These are phyloP conservation scores for Rotaria macrura DNA, from an alignment of 2,888 invertebrate species.

Conservation along the genomic window DNA sequence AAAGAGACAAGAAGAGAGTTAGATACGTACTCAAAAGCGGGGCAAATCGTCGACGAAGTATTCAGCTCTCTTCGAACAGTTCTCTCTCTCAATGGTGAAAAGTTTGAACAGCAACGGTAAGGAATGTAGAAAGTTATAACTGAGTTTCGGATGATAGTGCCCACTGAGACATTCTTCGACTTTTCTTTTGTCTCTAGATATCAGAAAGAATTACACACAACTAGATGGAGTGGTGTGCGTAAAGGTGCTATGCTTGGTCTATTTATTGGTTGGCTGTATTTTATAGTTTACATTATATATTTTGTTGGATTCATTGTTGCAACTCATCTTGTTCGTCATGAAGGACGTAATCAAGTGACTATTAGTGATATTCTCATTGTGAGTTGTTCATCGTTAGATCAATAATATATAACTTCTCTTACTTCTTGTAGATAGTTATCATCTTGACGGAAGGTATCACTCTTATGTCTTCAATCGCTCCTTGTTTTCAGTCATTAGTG, in stretches of 20 bases:
- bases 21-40: slow-evolving; percentile 26
- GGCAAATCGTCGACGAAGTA: slow-evolving; percentile 30
- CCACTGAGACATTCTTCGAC: no score
- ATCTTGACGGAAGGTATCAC: not conserved
- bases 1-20: slow-evolving; percentile 21
- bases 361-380: not conserved
- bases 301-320: not conserved
- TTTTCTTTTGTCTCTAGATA: not conserved
- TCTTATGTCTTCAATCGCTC: not conserved
- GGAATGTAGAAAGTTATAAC: no score
- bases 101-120: slow-evolving; percentile 21
- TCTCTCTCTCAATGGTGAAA: slow-evolving; percentile 24
- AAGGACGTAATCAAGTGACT: not conserved
- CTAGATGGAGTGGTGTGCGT: not conserved
- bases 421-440: not conserved
- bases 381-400: not conserved
- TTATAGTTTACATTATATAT: not conserved
- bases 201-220: not conserved
- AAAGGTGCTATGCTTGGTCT: not conserved
- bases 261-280: not conserved
- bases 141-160: no score
- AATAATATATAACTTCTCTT: no score
- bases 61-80: slow-evolving; percentile 27
- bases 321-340: not conserved
- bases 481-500: not conserved